Base-by-base conservation (phyloP, 2,888 invertebrate species). In the Embidobia sp. region DNA sequence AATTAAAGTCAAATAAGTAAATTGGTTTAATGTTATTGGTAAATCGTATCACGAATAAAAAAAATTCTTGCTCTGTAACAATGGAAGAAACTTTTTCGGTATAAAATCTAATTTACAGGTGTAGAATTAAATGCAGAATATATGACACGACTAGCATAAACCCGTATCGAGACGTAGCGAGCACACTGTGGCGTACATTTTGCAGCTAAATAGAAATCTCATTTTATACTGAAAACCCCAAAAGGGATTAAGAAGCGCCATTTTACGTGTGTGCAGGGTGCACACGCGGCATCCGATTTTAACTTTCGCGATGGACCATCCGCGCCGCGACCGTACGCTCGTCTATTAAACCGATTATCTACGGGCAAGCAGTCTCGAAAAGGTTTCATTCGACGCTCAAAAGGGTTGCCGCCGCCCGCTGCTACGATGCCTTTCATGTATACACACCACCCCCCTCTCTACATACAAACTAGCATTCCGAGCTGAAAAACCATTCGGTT, bases 301-400 rank as follows among this genome's bases (percentile, higher is more conserved):
- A 87, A 87, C 86, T 86, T 86, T 84, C 81, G 83, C 84, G 82
- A 83, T 83, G 82, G 79, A 75, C 79, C 59, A 48, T 70, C 57
- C 63, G 69, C 75, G 40, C 55, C 69, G 64, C 72, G 53, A 61
- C 31, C 31, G 64, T 77, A 69, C 63, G 76, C 44, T 44, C 81
- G 80, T 82, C 86, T 87, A 87, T 88, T 87, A 88, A 88, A 87
- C 85, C 87, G 86, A 88, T 89, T 87, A 88, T 84, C 82, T 73
- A 83, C 79, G 83, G 82, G 76, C 80, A 83, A 83, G 83, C 84
- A 80, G 77, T 63, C 78, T 77, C 79, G 80, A 83, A 85, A 86
- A 84, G 84, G 83, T 63, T 79, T 78, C 80, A 72, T 73, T 76
- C 67, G 69, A 57, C 48, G 74, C 75, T 77, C 70, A 81, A 83